A percentile compares a stretch with the other conserved stretches of the same genome.
These are phyloP conservation scores for Gyrodactylus bullatarudis DNA, from an alignment of 1,140 invertebrate species.

Conservation along the genomic window DNA sequence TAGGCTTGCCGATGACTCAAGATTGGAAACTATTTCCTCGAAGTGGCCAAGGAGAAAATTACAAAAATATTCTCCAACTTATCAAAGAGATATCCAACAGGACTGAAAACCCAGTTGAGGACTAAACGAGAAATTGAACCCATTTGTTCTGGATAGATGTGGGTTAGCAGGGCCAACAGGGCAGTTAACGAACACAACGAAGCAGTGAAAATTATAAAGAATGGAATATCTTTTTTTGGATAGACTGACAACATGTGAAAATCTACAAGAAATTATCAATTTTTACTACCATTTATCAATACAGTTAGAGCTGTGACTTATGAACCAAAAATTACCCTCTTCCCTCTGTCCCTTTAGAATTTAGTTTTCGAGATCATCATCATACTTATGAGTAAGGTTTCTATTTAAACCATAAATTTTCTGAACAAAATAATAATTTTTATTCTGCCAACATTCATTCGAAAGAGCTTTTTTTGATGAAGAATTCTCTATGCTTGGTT, in stretches of 20 bases:
- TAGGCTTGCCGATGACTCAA: no score
- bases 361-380: no score
- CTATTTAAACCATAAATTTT: no score
- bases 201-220: slow-evolving; percentile 71
- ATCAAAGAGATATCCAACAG: background rate
- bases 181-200: slow-evolving; percentile 72
- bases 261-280: slow-evolving; percentile 19
- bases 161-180: slow-evolving; percentile 52
- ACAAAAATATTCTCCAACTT: background rate
- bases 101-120: background rate
- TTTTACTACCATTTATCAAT: background rate
- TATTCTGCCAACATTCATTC: no score
- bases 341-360: no score
- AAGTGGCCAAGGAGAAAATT: background rate
- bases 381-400: no score
- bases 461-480: no score
- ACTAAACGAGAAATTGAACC: slow-evolving; percentile 31
- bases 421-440: no score
- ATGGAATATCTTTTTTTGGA: slow-evolving; percentile 70
- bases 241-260: slow-evolving; percentile 84
- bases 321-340: no score
- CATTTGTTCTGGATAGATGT: slow-evolving; percentile 74
- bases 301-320: no score
- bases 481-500: no score
- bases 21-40: background rate